A percentile compares a stretch with the other conserved stretches of the same genome.
These are phyloP conservation scores for Benitochromis conjunctus DNA, from an alignment of 2,113 vertebrate species.

Conservation along the genomic window DNA sequence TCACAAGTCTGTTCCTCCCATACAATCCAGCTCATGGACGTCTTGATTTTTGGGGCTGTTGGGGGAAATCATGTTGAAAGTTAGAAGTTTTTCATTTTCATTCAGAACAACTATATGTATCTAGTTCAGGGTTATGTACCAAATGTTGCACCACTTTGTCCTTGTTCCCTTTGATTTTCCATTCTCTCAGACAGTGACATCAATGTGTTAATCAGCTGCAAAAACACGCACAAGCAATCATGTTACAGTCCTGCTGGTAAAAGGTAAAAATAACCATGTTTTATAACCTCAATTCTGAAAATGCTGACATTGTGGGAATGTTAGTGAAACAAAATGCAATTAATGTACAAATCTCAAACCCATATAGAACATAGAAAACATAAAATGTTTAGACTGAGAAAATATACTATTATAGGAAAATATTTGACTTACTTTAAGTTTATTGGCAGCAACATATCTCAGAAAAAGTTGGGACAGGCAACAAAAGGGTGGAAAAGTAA, in stretches of 20 bases:
- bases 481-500: no score
- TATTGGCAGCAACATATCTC: no score
- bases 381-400: no score
- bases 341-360: background rate
- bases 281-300: background rate
- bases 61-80: background rate
- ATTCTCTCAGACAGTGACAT: constrained; percentile 81
- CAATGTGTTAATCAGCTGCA: constrained; percentile 86
- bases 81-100: background rate
- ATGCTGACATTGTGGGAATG: background rate
- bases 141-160: constrained; percentile 78
- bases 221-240: background rate
- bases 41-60: constrained; percentile 86
- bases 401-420: no score
- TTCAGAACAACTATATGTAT: background rate
- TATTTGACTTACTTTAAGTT: no score
- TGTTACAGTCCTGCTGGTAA: background rate
- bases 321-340: background rate
- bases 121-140: constrained; percentile 68
- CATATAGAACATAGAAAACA: no score
- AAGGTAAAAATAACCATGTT: background rate
- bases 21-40: constrained; percentile 79
- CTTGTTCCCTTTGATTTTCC: constrained; percentile 76
- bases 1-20: constrained; percentile 91
- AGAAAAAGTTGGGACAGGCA: no score